Evolutionary conservation across 2,888 invertebrate genomes (phyloP), one percentile per base, ranked within the genome.

Genomic region (Torymus aiolomorphi): DNA sequence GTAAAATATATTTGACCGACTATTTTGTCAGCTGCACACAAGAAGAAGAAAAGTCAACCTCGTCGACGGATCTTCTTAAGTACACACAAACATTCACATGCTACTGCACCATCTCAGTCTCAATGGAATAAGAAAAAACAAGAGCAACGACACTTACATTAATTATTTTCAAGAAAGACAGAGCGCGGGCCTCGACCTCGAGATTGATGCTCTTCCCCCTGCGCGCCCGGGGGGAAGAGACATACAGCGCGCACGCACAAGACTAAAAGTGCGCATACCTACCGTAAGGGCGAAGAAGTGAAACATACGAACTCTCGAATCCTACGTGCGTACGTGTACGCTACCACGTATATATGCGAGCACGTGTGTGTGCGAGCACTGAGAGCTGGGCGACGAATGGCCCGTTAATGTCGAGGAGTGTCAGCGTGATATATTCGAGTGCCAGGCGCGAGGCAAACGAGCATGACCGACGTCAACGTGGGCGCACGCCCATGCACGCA

Each of bases 401-500:
- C 78, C 81, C 87, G 88, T 88, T 88, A 86, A 87, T 87, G 87
- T 87, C 86, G 82, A 83, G 80, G 86, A 87, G 86, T 86, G 88
- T 88, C 88, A 86, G 84, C 84, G 86, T 88, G 88, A 88, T 87
- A 87, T 88, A 88, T 88, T 87, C 72, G 72, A 80, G 77, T 62
- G 63, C 66, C 74, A 54, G 61, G 76, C 66, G 75, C 56, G 61
- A 75, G 81, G 74, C 78, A 76, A 86, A 78, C 81, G 81, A 76
- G 80, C 80, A 79, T 74, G 84, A 84, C 82, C 83, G 88, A 87
- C 87, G 87, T 87, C 86, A 87, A 85, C 84, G 82, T 62, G 63
- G 20, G 14, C 62, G 73, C 78, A 63, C 57, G 49, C 51, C 42
- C n/a, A 13, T n/a, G 8, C 24, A 59, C 52, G 52, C 61, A 61